Percentiles rank a stretch among this genome's conserved stretches.
Evolutionary conservation across 2,113 vertebrate species (phyloP).

Genomic region (Ochotona princeps): DNA sequence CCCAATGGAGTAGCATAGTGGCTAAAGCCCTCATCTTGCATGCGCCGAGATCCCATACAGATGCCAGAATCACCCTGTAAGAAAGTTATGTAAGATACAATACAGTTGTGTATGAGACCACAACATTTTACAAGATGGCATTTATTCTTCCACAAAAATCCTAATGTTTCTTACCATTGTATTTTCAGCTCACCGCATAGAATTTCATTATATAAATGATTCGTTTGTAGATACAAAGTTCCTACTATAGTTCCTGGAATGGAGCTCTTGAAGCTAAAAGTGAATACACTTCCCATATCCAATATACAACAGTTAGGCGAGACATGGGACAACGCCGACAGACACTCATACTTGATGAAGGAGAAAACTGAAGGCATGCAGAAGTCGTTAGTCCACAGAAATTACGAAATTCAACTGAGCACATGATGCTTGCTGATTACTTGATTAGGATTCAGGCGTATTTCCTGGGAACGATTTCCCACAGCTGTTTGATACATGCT

Average conservation of each 20-base stretch:
- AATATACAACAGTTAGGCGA: neutral
- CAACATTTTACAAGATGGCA: neutral
- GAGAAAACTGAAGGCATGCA: constrained; percentile 1
- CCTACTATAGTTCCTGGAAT: neutral
- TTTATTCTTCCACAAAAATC: neutral
- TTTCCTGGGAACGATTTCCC: constrained; percentile 28
- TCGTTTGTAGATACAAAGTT: neutral
- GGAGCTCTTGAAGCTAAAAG: neutral
- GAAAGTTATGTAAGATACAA: neutral
- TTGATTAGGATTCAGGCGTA: neutral
- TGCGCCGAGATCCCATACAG: neutral
- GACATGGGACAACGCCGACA: neutral
- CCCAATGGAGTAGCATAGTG: no score
- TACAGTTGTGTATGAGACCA: neutral
- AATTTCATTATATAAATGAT: neutral
- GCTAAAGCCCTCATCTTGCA: no score
- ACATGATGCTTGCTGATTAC: neutral
- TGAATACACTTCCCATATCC: neutral
- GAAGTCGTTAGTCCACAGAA: neutral
- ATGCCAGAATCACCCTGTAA: neutral
- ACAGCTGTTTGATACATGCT: constrained; percentile 31
- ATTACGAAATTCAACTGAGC: constrained; percentile 36
- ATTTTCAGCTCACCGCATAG: neutral
- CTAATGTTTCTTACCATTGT: neutral
- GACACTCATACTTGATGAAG: neutral